Base-by-base conservation (phyloP, 2,888 invertebrate species). In the Deroplatys truncata region DNA sequence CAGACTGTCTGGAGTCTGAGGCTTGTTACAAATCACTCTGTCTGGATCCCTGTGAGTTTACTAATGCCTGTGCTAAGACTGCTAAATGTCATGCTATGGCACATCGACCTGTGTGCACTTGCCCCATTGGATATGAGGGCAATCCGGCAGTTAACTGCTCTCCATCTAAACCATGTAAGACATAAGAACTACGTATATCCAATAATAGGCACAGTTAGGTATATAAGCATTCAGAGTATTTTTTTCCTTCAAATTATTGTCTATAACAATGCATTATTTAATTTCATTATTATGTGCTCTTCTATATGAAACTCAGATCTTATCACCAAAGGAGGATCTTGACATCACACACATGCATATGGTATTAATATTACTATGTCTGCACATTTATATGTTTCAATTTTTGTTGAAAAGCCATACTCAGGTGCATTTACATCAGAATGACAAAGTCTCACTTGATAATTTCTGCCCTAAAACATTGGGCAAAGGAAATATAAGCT, bases 71-170 rank as follows among this genome's bases (percentile, higher is more conserved):
- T 91, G 94, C 93, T 28, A 91, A 92, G 28, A 92, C 92, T 31
- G 93, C 94, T 84, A 92, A 92, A 86, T 93, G 93, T 91, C 92
- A 92, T 29, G 92, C 92, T n/a, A 91, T 92, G 86, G 92, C 92
- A 49, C 93, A 93, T 90, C 91, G 92, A 86, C 92, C 92, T 15
- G 91, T 93, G 84, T 93, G 93, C 91, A 97, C 93, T 96, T 97
- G 95, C 94, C 97, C 97, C 72, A 95, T 96, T 92, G 97, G 96
- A 93, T 96, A 96, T 93, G 97, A 97, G 93, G 97, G 97, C 93
- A 96, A 97, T 93, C 97, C 97, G 89, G 96, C 97, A 92, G 94
- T 96, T 93, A 96, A 97, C 94, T 97, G 97, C 95, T 95, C 96
- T 94, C 95, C 96, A 92, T 94, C 94, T 92, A 95, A 96, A 94